Conservation (phyloP, 2,113 vertebrate genomes). For the Pelecanus crispus region DNA sequence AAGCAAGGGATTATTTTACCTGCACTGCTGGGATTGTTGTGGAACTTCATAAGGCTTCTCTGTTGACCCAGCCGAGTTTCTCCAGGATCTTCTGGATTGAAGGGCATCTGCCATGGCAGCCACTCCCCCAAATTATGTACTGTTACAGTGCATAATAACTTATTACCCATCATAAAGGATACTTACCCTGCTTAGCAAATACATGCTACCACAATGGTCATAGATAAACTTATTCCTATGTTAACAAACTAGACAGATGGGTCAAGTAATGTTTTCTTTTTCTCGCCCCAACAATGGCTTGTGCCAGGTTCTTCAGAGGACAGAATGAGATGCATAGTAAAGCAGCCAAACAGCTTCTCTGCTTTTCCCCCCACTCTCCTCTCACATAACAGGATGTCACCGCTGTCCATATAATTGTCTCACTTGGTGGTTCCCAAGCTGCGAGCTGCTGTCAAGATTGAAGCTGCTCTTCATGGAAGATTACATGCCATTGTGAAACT, state of each 20-base stretch:
- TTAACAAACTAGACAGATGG: no score
- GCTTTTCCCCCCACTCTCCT: neutral
- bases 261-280: neutral
- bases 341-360: neutral
- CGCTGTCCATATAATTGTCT: neutral
- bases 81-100: neutral
- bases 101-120: neutral
- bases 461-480: neutral
- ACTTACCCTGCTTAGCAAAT: neutral
- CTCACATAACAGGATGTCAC: neutral
- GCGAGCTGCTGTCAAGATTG: neutral
- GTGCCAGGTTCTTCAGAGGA: neutral
- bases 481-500: neutral
- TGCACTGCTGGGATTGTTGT: neutral
- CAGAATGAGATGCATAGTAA: fast-evolving
- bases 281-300: neutral
- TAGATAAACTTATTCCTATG: no score
- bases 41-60: neutral
- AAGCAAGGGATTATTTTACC: neutral
- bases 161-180: neutral
- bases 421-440: neutral
- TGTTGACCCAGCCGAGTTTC: neutral
- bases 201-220: neutral
- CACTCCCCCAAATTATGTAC: neutral
- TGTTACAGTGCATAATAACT: neutral